Evolutionary conservation across 1,140 invertebrate genomes (phyloP).

Genomic region (Pseudomyrmex concolor): DNA sequence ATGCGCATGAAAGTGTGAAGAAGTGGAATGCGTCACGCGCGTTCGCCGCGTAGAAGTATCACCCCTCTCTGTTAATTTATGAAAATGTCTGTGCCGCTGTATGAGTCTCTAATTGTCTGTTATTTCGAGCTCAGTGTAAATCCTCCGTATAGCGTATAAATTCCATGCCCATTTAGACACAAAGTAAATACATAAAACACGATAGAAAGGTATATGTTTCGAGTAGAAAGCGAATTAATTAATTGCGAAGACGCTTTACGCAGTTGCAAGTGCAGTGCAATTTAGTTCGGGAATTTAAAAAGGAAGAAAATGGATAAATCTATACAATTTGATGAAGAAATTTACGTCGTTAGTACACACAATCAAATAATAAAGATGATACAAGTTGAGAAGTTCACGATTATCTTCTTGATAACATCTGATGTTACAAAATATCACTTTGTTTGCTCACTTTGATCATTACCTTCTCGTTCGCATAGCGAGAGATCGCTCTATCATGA

Average conservation of each 20-base stretch:
- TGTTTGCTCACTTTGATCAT: neutral
- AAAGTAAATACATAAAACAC: neutral
- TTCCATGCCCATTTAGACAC: slow-evolving; percentile 21
- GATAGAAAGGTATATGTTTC: neutral
- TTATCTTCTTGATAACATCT: no score
- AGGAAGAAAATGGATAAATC: neutral
- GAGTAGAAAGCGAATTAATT: slow-evolving; percentile 50
- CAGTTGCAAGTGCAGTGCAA: slow-evolving; percentile 7
- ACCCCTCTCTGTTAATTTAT: slow-evolving; percentile 32
- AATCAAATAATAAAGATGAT: neutral
- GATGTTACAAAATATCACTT: neutral
- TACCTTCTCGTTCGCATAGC: no score
- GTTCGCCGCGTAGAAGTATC: neutral
- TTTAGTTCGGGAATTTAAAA: slow-evolving; percentile 33
- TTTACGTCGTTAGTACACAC: neutral
- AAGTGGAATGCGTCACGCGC: slow-evolving; percentile 22
- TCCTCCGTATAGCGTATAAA: neutral
- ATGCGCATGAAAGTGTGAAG: slow-evolving; percentile 68
- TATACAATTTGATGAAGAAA: neutral
- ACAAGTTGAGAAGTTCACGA: no score
- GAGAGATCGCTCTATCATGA: neutral
- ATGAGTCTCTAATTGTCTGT: slow-evolving; percentile 43
- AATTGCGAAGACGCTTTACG: slow-evolving; percentile 37
- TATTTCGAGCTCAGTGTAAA: slow-evolving; percentile 39
- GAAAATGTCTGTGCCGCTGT: neutral